Evolutionary conservation across 2,797 vertebrate species (phyloP), one percentile per base, ranked within the genome.

Genomic region (Buphagus erythrorhynchus): DNA sequence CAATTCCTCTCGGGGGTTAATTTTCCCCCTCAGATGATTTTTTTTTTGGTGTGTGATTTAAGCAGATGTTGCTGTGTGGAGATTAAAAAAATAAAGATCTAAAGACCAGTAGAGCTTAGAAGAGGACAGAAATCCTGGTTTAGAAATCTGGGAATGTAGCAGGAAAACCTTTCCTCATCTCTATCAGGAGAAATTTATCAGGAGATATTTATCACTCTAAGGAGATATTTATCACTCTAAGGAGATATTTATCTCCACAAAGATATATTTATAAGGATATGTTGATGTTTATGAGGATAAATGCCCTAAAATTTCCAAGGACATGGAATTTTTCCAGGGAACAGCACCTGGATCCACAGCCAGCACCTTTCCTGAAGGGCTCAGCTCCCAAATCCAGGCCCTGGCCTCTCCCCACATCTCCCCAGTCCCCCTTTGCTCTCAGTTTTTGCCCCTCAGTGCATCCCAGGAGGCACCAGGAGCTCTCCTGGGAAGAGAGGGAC

Each of bases 1-100:
- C 29, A 19, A 17, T 24, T 8, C 13, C 7, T 6, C 24, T 8
- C 29, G 6, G 46, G 13, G 40, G 1, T 38, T 15, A 0, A 2
- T 26, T 46, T 31, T 11, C 4, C 28, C 28, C 28, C 22, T 16
- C 10, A 4, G 33, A 0, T 12, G 33, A 4, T 4, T 67, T 84
- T 46, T 43, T 36, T 28, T 43, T 40, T 25, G 28, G 29, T 11
- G 40, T 61, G 38, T 9, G 0, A 16, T 33, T 68, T 2, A 3
- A 33, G 26, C 26, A 16, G 22, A 6, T 13, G 21, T 25, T 40
- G 25, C 59, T 16, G 26, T 1, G 43, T 52, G 46, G 24, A 31
- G 29, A 31, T 24, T 19, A 19, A 4, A 10, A 85, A 25, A 10
- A 26, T 14, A 15, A 19, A 14, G 13, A 7, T 17, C 2, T 10